phyloP scores from a whole-genome alignment of 2,797 vertebrate species.

The Siniperca obscura region DNA sequence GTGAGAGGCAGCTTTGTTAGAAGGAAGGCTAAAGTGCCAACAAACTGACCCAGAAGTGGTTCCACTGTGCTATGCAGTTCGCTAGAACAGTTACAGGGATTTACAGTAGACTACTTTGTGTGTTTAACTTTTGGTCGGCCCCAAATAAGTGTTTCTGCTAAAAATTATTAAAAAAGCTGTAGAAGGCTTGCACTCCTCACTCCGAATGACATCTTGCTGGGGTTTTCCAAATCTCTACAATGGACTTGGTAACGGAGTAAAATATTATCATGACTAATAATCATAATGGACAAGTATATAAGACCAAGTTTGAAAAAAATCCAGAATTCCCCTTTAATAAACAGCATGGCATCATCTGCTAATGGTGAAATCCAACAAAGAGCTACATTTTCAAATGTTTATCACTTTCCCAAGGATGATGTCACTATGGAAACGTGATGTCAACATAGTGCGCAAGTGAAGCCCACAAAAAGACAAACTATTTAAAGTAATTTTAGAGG shows the following conservation, averaged over 20 bases:
- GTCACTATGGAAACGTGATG: not conserved
- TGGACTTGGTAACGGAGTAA: not conserved
- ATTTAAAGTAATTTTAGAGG: conserved; percentile 58
- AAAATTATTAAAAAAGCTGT: not conserved
- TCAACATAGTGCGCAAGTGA: conserved; percentile 9
- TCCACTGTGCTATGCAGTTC: not conserved
- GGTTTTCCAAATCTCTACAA: not conserved
- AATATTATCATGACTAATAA: not conserved
- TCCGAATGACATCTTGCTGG: too few relatives aligned
- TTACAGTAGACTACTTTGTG: not conserved
- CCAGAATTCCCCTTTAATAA: conserved; percentile 29
- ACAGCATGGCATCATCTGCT: conserved; percentile 27
- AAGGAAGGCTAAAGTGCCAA: not conserved
- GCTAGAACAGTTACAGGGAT: not conserved
- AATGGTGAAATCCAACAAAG: conserved; percentile 19
- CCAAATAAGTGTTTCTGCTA: not conserved
- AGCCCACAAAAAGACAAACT: conserved; percentile 24
- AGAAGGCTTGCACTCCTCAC: too few relatives aligned
- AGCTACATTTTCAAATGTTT: not conserved
- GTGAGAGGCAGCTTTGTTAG: not conserved
- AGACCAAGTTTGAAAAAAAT: not conserved
- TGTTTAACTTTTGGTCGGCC: not conserved
- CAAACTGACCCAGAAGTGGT: not conserved
- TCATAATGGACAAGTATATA: not conserved
- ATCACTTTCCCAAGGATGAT: not conserved